These are phyloP conservation scores for Glossosoma conforme DNA, from an alignment of 1,140 invertebrate genomes.

Conservation along the genomic window DNA sequence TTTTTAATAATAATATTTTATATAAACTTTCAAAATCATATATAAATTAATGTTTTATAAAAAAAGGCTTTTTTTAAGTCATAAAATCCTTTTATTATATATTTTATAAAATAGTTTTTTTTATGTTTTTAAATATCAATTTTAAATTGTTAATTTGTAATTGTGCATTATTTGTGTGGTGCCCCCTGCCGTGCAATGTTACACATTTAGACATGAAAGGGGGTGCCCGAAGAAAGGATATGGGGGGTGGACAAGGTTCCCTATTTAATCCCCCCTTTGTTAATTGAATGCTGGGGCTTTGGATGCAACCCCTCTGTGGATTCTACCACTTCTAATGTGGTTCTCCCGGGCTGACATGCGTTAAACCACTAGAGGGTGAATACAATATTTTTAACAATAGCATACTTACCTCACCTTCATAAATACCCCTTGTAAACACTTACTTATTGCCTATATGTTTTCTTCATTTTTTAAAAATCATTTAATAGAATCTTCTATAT, in stretches of 20 bases:
- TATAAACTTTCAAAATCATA: no score
- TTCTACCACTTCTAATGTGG: constrained; percentile 6
- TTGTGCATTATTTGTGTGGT: no score
- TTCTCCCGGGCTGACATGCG: constrained; percentile 20
- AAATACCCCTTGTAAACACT: neutral
- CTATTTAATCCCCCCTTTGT: constrained; percentile 30
- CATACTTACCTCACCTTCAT: constrained; percentile 3
- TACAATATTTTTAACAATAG: constrained; percentile 23
- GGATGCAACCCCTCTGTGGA: constrained; percentile 2
- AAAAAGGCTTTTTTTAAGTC: no score
- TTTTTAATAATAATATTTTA: no score
- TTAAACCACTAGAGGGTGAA: constrained; percentile 24
- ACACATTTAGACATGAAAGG: constrained; percentile 22
- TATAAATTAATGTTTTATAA: no score
- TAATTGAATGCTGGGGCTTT: constrained; percentile 24
- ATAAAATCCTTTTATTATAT: no score
- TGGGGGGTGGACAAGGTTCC: constrained; percentile 22
- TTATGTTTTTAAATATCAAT: no score
- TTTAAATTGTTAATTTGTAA: no score
- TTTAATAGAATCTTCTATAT: no score
- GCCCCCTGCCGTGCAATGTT: constrained; percentile 26
- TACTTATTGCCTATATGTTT: neutral
- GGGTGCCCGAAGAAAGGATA: constrained; percentile 18
- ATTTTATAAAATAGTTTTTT: no score
- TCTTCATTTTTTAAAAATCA: neutral